Conservation (phyloP, 2,888 invertebrate species). For the Aphodius sticticus region DNA sequence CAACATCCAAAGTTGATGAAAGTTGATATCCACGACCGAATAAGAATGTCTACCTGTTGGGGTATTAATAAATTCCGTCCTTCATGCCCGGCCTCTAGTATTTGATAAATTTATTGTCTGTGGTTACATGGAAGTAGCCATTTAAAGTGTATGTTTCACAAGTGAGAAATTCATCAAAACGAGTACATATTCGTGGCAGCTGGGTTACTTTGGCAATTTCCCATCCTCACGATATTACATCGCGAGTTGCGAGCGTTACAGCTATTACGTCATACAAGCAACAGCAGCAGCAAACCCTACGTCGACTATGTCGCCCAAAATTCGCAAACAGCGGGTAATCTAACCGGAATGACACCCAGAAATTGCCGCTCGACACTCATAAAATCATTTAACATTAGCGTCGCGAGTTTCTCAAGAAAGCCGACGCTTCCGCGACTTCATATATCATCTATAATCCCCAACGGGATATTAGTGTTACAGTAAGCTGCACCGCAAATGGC, state of each 20-base stretch:
- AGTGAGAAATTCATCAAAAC: background rate
- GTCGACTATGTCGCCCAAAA: background rate
- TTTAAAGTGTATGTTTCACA: no score
- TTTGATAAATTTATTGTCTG: no score
- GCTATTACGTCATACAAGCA: background rate
- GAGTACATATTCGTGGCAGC: conserved; percentile 4
- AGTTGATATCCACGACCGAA: no score
- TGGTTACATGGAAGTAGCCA: no score
- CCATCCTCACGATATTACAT: background rate
- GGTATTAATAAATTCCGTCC: no score
- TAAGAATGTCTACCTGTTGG: no score
- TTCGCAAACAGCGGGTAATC: conserved; percentile 4
- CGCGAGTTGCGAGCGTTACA: background rate
- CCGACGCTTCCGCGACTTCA: conserved; percentile 18
- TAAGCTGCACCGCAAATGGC: conserved; percentile 25
- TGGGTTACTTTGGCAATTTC: background rate
- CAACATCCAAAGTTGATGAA: no score
- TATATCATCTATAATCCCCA: conserved; percentile 22
- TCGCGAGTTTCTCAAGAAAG: background rate
- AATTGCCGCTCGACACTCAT: background rate
- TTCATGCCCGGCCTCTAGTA: no score
- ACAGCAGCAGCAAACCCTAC: background rate
- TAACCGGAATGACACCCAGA: conserved; percentile 4
- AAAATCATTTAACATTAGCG: conserved; percentile 4
- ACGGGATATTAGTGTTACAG: conserved; percentile 23